Evolutionary conservation across 2,888 invertebrate genomes (phyloP).

Genomic region (Choreutis nemorana): DNA sequence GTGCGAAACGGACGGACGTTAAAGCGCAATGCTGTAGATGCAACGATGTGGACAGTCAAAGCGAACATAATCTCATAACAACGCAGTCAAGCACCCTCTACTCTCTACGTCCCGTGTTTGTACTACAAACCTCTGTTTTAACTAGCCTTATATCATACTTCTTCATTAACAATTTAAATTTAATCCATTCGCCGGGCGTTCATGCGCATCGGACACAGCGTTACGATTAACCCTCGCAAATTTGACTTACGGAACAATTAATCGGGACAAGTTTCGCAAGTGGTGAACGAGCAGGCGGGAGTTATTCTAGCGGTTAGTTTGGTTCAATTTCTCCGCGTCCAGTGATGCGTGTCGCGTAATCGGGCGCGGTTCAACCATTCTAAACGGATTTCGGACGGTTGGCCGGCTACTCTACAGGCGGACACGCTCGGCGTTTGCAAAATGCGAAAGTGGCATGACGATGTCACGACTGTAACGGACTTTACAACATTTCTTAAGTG

Average conservation of each 20-base stretch:
- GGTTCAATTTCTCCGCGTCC: slow-evolving; percentile 57
- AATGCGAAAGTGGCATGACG: neutral
- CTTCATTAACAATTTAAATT: slow-evolving; percentile 28
- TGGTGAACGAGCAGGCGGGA: slow-evolving; percentile 28
- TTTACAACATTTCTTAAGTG: no score
- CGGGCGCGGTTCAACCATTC: slow-evolving; percentile 56
- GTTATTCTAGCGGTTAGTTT: slow-evolving; percentile 41
- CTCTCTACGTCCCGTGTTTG: no score
- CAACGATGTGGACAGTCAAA: slow-evolving; percentile 43
- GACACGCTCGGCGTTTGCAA: slow-evolving; percentile 26
- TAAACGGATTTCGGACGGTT: slow-evolving; percentile 51
- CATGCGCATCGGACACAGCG: slow-evolving; percentile 34
- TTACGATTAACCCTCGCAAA: slow-evolving; percentile 32
- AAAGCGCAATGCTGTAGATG: slow-evolving; percentile 36
- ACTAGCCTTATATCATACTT: no score
- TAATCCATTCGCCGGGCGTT: slow-evolving; percentile 21
- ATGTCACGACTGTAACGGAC: neutral
- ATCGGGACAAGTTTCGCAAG: slow-evolving; percentile 52
- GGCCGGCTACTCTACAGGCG: slow-evolving; percentile 40
- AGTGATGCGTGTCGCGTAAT: slow-evolving; percentile 55
- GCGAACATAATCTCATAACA: slow-evolving; percentile 60
- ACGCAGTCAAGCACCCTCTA: slow-evolving; percentile 44
- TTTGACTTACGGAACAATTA: slow-evolving; percentile 37
- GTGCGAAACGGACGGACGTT: slow-evolving; percentile 26
- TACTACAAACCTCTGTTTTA: no score